Percentiles rank a stretch among this genome's conserved stretches.
phyloP scores from a whole-genome alignment of 2,797 vertebrate genomes.

The Lepilemur ruficaudatus region DNA sequence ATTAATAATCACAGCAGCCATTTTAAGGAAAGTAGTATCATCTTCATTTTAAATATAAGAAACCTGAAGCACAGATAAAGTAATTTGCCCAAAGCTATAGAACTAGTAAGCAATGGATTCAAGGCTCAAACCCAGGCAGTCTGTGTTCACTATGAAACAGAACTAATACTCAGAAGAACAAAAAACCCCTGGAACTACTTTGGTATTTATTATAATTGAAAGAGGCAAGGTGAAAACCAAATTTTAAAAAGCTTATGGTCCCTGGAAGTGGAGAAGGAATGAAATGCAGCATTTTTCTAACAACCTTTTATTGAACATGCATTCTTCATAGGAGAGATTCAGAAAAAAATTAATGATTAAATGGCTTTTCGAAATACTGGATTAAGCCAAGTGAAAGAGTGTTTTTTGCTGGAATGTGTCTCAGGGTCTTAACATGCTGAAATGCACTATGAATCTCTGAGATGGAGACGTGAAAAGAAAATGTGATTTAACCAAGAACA shows the following conservation, averaged over 20 bases:
- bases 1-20: neutral
- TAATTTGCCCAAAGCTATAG: neutral
- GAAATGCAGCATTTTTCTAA: constrained; percentile 39
- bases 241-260: neutral
- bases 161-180: neutral
- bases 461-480: neutral
- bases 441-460: neutral
- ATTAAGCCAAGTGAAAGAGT: neutral
- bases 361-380: neutral
- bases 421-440: neutral
- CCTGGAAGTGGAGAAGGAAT: neutral
- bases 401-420: neutral
- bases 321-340: neutral
- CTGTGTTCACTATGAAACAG: neutral
- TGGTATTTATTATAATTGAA: neutral
- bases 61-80: neutral
- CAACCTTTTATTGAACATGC: neutral
- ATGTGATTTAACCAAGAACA: neutral
- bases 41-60: neutral
- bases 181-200: neutral
- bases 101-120: neutral
- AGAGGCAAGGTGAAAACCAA: neutral
- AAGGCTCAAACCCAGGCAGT: neutral
- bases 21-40: neutral
- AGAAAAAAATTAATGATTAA: neutral